Base-by-base conservation (phyloP, 2,888 invertebrate genomes). In the Drosophila pseudotalamancana region DNA sequence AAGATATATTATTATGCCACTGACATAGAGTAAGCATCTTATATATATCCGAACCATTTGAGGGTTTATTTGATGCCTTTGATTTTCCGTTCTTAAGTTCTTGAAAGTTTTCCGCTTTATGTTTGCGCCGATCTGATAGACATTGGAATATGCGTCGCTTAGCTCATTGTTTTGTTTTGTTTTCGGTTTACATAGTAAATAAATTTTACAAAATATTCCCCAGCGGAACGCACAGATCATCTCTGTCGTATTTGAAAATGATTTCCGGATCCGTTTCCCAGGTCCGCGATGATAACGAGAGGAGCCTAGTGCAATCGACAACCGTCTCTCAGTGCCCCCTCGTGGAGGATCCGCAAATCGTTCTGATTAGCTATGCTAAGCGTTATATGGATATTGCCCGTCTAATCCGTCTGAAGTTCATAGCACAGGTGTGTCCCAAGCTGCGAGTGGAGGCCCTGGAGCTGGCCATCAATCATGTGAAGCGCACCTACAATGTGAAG, bases 391-490 rank as follows among this genome's bases (percentile, higher is more conserved):
- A 77, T 4, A 62, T 64, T 2, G 32, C 74, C 0, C 66, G 81
- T 0, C 45, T 81, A 8, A 50, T 64, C 2, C 84, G 81, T 0
- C 54, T 81, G 1, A 68, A 61, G 61, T 81, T 81, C 4, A 87
- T 86, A 5, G 84, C 81, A 0, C 48, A 69, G 18, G 87, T 87
- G 21, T 80, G 81, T 23, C 84, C 84, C 6, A 62, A 67, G 16
- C 40, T 87, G 12, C 62, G 74, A 1, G 59, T 80, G 11, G 53
- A 63, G n/a, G 81, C 81, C 3, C 54, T 81, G 0, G 66, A 80
- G 27, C 25, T 87, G 54, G 81, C 81, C 42, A 67, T 81, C 9
- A 53, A 42, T 9, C 68, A 83, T 16, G 87, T 81, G 1, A 81
- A 81, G 71, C 29, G 46, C n/a, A 87, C 81, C 0, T 81, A 69